Conservation (phyloP, 2,113 vertebrate species). For the Gopherus flavomarginatus region DNA sequence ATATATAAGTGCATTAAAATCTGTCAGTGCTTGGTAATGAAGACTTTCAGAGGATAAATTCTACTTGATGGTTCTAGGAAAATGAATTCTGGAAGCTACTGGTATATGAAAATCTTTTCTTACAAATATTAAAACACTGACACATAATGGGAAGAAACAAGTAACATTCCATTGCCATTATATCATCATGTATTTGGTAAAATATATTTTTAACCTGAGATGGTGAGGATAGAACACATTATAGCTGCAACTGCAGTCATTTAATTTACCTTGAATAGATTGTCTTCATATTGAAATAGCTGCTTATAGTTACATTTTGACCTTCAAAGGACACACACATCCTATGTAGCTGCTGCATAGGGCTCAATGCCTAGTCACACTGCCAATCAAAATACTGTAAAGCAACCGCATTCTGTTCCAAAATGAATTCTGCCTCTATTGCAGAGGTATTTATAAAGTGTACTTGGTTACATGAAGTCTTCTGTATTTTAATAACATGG, state of each 20-base stretch:
- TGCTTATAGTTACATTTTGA: constrained; percentile 58
- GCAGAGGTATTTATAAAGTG: neutral
- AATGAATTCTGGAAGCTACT: constrained; percentile 52
- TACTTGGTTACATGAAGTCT: neutral
- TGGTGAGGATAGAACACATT: constrained; percentile 46
- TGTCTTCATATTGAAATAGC: constrained; percentile 64
- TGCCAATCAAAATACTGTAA: constrained; percentile 6
- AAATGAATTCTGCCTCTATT: neutral
- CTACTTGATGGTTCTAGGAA: constrained; percentile 3
- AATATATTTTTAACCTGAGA: constrained; percentile 57
- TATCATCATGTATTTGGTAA: constrained; percentile 44
- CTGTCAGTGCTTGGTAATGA: constrained; percentile 17
- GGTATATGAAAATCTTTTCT: constrained; percentile 40
- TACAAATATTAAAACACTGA: constrained; percentile 29
- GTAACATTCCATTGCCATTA: constrained; percentile 16
- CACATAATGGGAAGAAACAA: constrained; percentile 49
- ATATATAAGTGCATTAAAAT: constrained; percentile 3
- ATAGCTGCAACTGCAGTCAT: constrained; percentile 54
- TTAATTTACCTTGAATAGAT: constrained; percentile 65
- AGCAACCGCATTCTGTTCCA: constrained; percentile 11
- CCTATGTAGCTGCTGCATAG: constrained; percentile 21
- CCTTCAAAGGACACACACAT: constrained; percentile 65
- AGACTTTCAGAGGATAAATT: constrained; percentile 39
- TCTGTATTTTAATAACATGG: neutral
- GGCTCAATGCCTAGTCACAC: neutral